phyloP scores from a whole-genome alignment of 1,140 invertebrate genomes.

The Grapholita molesta region DNA sequence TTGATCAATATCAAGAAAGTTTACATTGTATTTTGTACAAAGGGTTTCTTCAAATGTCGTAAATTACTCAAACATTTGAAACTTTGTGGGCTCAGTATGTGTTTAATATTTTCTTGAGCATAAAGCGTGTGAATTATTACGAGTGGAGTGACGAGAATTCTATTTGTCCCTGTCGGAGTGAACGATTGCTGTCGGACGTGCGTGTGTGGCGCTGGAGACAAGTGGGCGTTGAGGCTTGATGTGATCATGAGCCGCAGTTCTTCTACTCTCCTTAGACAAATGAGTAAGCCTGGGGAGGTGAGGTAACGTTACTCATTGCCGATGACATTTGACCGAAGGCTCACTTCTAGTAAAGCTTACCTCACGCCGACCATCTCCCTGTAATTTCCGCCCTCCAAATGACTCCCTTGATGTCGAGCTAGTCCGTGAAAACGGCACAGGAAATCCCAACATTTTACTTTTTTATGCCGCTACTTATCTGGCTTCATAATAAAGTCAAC shows the following conservation, averaged over 20 bases:
- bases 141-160: slow-evolving; percentile 18
- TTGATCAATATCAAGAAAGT: neutral
- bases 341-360: slow-evolving; percentile 40
- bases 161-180: slow-evolving; percentile 29
- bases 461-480: slow-evolving; percentile 47
- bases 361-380: slow-evolving; percentile 38
- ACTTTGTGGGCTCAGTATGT: neutral
- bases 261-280: slow-evolving; percentile 33
- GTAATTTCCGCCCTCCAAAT: slow-evolving; percentile 53
- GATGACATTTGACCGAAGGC: slow-evolving; percentile 45
- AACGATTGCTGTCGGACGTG: slow-evolving; percentile 23
- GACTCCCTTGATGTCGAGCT: slow-evolving; percentile 42
- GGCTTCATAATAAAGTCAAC: slow-evolving; percentile 29
- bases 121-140: slow-evolving; percentile 8
- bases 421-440: slow-evolving; percentile 36
- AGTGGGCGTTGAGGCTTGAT: slow-evolving; percentile 8
- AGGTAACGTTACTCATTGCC: slow-evolving; percentile 38
- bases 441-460: slow-evolving; percentile 48
- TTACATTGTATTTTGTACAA: slow-evolving; percentile 9
- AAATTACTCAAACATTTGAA: slow-evolving; percentile 6
- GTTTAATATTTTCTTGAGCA: slow-evolving; percentile 5
- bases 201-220: slow-evolving; percentile 3
- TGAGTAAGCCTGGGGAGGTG: slow-evolving; percentile 27
- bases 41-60: neutral
- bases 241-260: slow-evolving; percentile 29